These are phyloP conservation scores for Hippocampus kuda DNA, from an alignment of 2,797 vertebrate genomes.

Conservation along the genomic window DNA sequence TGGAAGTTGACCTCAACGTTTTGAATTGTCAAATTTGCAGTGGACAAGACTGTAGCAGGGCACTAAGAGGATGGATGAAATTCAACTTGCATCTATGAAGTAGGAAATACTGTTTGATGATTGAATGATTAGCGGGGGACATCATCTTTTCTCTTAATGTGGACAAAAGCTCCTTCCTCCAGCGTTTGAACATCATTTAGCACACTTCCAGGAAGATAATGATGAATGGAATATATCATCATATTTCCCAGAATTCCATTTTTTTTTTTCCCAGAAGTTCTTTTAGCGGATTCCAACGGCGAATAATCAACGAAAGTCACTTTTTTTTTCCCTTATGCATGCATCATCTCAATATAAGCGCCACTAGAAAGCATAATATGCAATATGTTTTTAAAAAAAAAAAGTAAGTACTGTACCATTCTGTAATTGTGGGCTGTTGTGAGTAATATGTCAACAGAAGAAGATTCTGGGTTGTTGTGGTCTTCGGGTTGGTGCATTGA, in stretches of 20 bases:
- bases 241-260: background rate
- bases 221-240: background rate
- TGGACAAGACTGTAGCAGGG: background rate
- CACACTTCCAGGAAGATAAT: background rate
- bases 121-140: constrained; percentile 24
- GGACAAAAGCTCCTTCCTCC: constrained; percentile 26
- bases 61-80: constrained; percentile 24
- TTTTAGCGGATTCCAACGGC: too few species aligned
- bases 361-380: background rate
- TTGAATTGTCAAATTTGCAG: background rate
- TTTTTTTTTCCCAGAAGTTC: background rate
- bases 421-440: constrained; percentile 5
- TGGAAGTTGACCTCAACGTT: background rate
- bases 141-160: constrained; percentile 30
- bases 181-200: background rate
- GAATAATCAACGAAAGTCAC: background rate
- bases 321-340: background rate
- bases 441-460: background rate
- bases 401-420: constrained; percentile 20
- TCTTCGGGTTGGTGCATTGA: constrained; percentile 32
- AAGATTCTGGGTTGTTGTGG: constrained; percentile 16
- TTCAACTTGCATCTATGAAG: constrained; percentile 22
- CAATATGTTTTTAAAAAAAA: constrained; percentile 20
- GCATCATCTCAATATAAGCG: constrained; percentile 35
- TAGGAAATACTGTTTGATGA: constrained; percentile 37